These are phyloP conservation scores for Drosophila trapezifrons DNA, from an alignment of 1,140 invertebrate genomes.

Conservation along the genomic window DNA sequence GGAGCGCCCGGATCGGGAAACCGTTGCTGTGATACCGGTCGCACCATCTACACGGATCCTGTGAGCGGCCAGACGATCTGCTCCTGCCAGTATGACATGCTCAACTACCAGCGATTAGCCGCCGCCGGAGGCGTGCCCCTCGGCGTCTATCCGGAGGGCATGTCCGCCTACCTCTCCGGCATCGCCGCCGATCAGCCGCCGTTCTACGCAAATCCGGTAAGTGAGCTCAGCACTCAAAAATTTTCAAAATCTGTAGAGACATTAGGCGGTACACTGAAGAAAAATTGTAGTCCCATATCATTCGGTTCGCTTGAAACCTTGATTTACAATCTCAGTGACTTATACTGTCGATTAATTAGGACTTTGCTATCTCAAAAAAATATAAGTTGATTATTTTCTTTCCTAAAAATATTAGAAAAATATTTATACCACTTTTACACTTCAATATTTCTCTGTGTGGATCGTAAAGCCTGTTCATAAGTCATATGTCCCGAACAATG, in stretches of 20 bases:
- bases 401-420: neutral
- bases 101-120: constrained; percentile 91
- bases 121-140: constrained; percentile 88
- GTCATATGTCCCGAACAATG: constrained; percentile 72
- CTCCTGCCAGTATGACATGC: constrained; percentile 94
- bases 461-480: constrained; percentile 67
- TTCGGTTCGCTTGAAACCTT: too few relatives aligned
- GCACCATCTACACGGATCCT: constrained; percentile 95
- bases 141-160: constrained; percentile 89
- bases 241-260: neutral
- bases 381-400: neutral
- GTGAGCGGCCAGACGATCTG: constrained; percentile 96
- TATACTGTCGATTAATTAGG: neutral
- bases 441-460: constrained; percentile 4
- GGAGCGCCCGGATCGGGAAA: constrained; percentile 51
- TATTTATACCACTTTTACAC: too few relatives aligned
- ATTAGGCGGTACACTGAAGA: neutral
- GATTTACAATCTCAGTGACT: too few relatives aligned
- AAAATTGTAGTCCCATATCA: neutral
- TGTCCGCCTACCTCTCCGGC: constrained; percentile 91
- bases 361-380: neutral
- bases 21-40: constrained; percentile 95
- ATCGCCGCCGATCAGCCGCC: constrained; percentile 91
- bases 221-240: constrained; percentile 77
- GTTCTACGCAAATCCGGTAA: constrained; percentile 92